Base-by-base conservation (phyloP, 2,113 vertebrate genomes). In the Forbesichthys papilliferus region DNA sequence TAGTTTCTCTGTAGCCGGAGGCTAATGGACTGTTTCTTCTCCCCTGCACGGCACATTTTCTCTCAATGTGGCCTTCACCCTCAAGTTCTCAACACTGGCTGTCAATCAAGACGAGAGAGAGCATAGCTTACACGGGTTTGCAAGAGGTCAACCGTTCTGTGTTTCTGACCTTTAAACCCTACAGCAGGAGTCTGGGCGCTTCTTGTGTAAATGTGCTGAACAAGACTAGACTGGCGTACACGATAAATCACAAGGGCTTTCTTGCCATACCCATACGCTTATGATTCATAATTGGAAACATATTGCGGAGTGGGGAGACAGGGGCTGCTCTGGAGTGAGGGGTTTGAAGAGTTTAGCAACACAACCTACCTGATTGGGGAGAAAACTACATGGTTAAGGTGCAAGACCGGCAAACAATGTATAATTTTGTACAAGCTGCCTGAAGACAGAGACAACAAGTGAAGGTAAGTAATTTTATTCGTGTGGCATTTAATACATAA, bases 201-300 rank as follows among this genome's bases (percentile, higher is more conserved):
- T 91, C 93, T 85, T 80, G 82, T 92, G 93, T 89, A 93, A 95
- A 93, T 92, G 92, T 90, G 92, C 89, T 71, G 90, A 93, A 90
- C 92, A 93, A 92, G 93, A 93, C 91, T 89, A 91, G 82, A 92
- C 86, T 80, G 89, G 92, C 94, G 92, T 84, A 87, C 48, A 53
- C 89, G 91, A 95, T 95, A 96, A 96, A 96, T 97, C 94, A 94
- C 86, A 87, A 63, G 48, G 72, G 74, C 68, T 53, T 76, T 33
- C 71, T 75, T 66, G 27, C 69, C 56, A 1, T 69, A 68, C 74
- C 75, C 75, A 46, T 75, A 88, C 92, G 87, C 80, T 87, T 92
- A 87, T 91, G 88, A 91, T 92, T 92, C 88, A 75, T 96, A 95
- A 97, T 95, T 95, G 93, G 93, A 97, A 96, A 88, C 95, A 96